A percentile compares a stretch with the other conserved stretches of the same genome.
Evolutionary conservation across 2,113 vertebrate genomes (phyloP).

Genomic region (Mormoops blainvillei): DNA sequence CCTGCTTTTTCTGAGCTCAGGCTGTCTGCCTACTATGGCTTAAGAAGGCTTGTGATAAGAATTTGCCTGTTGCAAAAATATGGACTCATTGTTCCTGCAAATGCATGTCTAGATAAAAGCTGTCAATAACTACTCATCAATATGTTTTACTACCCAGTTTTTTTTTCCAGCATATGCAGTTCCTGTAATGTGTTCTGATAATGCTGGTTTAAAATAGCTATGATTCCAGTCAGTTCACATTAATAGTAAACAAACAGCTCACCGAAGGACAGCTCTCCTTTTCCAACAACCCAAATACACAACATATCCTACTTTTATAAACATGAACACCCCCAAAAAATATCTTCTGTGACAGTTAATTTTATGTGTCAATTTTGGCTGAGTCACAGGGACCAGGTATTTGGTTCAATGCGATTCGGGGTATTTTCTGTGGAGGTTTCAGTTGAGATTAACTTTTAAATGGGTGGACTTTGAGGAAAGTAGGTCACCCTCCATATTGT

Average conservation of each 20-base stretch:
- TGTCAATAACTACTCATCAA: slow-evolving; percentile 85
- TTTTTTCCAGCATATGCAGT: slow-evolving; percentile 77
- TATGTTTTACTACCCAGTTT: slow-evolving; percentile 79
- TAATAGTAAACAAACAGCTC: slow-evolving; percentile 46
- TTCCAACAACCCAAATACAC: background rate
- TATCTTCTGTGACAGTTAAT: background rate
- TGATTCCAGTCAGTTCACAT: slow-evolving; percentile 73
- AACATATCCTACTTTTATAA: background rate
- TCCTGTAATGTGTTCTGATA: slow-evolving; percentile 80
- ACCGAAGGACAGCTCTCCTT: slow-evolving; percentile 3
- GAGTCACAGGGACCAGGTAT: background rate
- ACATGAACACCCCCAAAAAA: background rate
- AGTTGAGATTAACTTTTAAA: background rate
- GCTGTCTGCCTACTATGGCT: background rate
- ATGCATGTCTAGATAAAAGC: slow-evolving; percentile 81
- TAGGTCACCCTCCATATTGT: background rate
- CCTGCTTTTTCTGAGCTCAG: background rate
- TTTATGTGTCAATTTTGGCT: background rate
- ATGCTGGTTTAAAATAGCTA: slow-evolving; percentile 81
- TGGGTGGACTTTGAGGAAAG: background rate
- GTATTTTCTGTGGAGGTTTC: background rate
- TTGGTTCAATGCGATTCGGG: background rate
- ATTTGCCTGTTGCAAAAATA: slow-evolving; percentile 37
- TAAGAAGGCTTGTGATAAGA: background rate
- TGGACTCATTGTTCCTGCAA: slow-evolving; percentile 67